Evolutionary conservation across 35 echinoderm and acorn worm species (phyloP).

Genomic region (Heliocidaris tuberculata): DNA sequence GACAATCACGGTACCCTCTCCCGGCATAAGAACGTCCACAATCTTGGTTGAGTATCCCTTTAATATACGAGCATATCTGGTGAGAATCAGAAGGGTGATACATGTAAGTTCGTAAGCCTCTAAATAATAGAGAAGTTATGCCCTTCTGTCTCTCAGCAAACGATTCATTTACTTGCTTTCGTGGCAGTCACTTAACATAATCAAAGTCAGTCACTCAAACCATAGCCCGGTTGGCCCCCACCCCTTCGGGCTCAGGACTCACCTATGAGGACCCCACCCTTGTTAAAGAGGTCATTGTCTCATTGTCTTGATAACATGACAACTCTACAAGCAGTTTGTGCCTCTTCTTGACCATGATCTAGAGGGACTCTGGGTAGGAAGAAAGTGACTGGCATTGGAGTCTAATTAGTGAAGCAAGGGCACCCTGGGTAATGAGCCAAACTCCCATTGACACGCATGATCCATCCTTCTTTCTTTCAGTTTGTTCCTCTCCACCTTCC

Average conservation of each 20-base stretch:
- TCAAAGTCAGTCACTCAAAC: too few species aligned
- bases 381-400: constrained; percentile 29
- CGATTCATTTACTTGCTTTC: too few species aligned
- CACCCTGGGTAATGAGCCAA: constrained; percentile 15
- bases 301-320: background rate
- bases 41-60: too few species aligned
- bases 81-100: too few species aligned
- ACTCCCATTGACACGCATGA: background rate
- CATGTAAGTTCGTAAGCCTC: too few species aligned
- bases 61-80: too few species aligned
- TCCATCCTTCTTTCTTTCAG: background rate
- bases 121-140: too few species aligned
- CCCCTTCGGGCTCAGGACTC: background rate
- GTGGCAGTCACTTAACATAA: too few species aligned
- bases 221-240: too few species aligned
- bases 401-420: constrained; percentile 28
- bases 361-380: background rate
- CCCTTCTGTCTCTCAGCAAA: too few species aligned
- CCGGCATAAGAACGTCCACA: too few species aligned
- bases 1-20: too few species aligned
- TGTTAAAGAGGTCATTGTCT: background rate
- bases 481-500: background rate
- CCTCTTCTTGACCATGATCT: background rate
- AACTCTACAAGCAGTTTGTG: background rate
- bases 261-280: background rate